Percentiles rank a stretch among this genome's conserved stretches.
Evolutionary conservation across 2,888 invertebrate species (phyloP).

Genomic region (Pheosia tremula): DNA sequence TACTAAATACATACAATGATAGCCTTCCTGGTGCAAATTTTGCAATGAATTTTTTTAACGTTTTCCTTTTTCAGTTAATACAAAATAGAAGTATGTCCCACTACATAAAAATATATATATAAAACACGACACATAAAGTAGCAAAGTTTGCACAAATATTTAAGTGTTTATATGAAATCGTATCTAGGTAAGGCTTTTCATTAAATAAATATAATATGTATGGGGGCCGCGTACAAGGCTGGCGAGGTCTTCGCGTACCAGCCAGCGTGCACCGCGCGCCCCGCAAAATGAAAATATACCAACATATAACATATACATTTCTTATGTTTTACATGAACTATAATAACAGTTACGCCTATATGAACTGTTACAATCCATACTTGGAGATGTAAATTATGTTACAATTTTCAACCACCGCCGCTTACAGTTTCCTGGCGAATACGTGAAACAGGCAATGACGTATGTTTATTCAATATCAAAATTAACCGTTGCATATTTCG

Average conservation of each 20-base stretch:
- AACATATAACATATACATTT: slow-evolving; percentile 81
- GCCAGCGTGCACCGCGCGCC: slow-evolving; percentile 7
- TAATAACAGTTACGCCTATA: slow-evolving; percentile 80
- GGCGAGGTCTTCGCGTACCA: slow-evolving; percentile 16
- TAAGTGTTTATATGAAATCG: slow-evolving; percentile 60
- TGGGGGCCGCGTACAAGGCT: slow-evolving; percentile 44
- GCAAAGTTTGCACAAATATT: slow-evolving; percentile 59
- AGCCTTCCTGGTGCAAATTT: slow-evolving; percentile 69
- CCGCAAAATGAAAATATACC: slow-evolving; percentile 65
- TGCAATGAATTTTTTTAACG: slow-evolving; percentile 67
- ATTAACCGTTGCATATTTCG: slow-evolving; percentile 14
- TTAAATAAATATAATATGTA: slow-evolving; percentile 65
- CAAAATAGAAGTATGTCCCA: slow-evolving; percentile 81
- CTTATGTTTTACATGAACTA: slow-evolving; percentile 82
- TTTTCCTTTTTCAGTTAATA: slow-evolving; percentile 74
- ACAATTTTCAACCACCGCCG: slow-evolving; percentile 48
- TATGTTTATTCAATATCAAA: slow-evolving; percentile 23
- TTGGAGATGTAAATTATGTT: slow-evolving; percentile 72
- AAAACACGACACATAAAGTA: slow-evolving; percentile 78
- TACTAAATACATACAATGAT: slow-evolving; percentile 77
- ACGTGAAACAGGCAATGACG: slow-evolving; percentile 22
- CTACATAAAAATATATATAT: slow-evolving; percentile 78
- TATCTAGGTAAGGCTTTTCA: slow-evolving; percentile 70
- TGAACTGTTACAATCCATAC: slow-evolving; percentile 72
- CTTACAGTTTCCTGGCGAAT: slow-evolving; percentile 22